Base-by-base conservation (phyloP, 2,888 invertebrate species). In the Archips crataeganus region DNA sequence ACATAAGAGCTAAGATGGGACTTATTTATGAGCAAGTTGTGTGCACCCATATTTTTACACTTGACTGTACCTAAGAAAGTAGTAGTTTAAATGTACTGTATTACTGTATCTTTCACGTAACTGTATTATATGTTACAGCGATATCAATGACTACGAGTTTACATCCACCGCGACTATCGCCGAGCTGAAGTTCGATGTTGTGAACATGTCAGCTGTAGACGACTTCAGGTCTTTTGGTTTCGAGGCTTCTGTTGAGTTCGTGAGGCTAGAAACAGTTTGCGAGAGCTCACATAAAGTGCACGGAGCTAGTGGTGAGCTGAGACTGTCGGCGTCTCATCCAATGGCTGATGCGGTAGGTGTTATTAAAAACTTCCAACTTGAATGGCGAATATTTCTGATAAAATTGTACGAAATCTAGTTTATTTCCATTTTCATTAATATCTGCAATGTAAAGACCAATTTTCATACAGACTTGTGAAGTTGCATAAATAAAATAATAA, bases 151-250 rank as follows among this genome's bases (percentile, higher is more conserved):
- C 76, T 97, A 97, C 85, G 97, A 97, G 79, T 97, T 97, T 85
- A 96, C 96, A 51, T 98, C 98, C 10, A 95, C 96, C 13, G 96
- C 97, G 68, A 96, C 96, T 78, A 96, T 97, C 49, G 96, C 98
- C 13, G 98, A 98, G 86, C 94, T 98, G 51, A 96, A 97, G 82
- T 98, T 98, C 84, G 96, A 97, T 78, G 97, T 98, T 15, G 95
- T 96, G 72, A 96, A 97, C 80, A 98, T 99, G 98, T 96, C 97
- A 76, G 96, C 98, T 1, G 93, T 97, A 23, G 98, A 98, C 84
- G 98, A 98, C 94, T 98, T 98, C 86, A 96, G 97, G 74, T 96
- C 97, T 64, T 95, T 98, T 79, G 97, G 97, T 84, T 98, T 98
- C 88, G 98, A 98, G 87, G 98, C 97, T 6, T 96, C 96, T 59